Evolutionary conservation across 2,797 vertebrate species (phyloP).

Genomic region (Leptatherina wallacei): DNA sequence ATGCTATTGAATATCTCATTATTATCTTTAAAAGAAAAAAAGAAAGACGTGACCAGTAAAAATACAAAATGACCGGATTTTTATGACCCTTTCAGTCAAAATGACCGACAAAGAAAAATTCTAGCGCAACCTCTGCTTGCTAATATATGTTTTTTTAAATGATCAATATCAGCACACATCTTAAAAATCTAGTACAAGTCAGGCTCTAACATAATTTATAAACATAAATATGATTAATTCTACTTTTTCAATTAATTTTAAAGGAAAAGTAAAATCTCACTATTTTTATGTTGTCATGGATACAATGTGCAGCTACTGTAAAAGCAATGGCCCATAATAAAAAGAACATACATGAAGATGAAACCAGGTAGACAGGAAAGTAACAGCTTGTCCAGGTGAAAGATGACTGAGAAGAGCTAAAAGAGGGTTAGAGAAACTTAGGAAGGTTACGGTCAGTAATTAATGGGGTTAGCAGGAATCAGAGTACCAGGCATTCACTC

Average conservation of each 20-base stretch:
- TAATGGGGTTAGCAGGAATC: slow-evolving; percentile 85
- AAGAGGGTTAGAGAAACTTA: slow-evolving; percentile 67
- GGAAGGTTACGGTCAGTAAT: slow-evolving; percentile 84
- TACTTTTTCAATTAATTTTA: neutral
- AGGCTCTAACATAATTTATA: slow-evolving; percentile 13
- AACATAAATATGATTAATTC: neutral
- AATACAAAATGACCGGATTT: no score
- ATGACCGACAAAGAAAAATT: no score
- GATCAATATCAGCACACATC: neutral
- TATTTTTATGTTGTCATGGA: neutral
- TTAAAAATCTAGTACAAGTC: neutral
- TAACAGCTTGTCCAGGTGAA: slow-evolving; percentile 23
- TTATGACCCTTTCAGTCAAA: no score
- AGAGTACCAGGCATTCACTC: slow-evolving; percentile 89
- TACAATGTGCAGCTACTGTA: slow-evolving; percentile 37
- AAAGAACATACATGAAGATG: slow-evolving; percentile 32
- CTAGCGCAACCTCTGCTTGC: no score
- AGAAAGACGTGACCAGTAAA: no score
- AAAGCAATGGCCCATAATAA: slow-evolving; percentile 53
- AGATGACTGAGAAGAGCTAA: slow-evolving; percentile 22
- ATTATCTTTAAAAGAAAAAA: no score
- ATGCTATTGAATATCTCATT: no score
- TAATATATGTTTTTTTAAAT: neutral
- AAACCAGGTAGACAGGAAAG: slow-evolving; percentile 28
- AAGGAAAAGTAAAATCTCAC: no score